These are phyloP conservation scores for Isotomurus palustris DNA, from an alignment of 2,888 invertebrate species.

Conservation along the genomic window DNA sequence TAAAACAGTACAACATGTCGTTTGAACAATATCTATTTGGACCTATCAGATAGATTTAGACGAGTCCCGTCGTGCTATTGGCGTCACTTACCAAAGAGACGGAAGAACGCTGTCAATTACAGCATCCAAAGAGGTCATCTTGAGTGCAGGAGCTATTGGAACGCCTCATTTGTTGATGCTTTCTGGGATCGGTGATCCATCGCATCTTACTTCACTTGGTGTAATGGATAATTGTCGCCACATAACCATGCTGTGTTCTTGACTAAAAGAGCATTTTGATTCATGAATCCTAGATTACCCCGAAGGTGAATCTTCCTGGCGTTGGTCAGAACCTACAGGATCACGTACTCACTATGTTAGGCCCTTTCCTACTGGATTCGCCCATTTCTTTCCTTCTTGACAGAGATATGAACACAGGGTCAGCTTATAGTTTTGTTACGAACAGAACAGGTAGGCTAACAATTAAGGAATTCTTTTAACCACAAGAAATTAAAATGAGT, in stretches of 20 bases:
- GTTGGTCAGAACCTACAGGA: slow-evolving; percentile 38
- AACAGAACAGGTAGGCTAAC: slow-evolving; percentile 15
- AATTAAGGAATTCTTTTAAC: not conserved
- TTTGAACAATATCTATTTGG: not conserved
- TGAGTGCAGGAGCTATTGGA: slow-evolving; percentile 32
- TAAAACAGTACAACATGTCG: not conserved
- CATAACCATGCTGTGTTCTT: not conserved
- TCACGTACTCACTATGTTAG: slow-evolving; percentile 21
- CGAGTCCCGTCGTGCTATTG: not conserved
- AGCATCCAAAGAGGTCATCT: slow-evolving; percentile 33
- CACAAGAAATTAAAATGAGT: not conserved
- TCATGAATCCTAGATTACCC: slow-evolving; percentile 15
- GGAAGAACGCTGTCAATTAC: slow-evolving; percentile 12
- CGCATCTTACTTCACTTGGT: slow-evolving; percentile 17
- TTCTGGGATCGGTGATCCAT: slow-evolving; percentile 24
- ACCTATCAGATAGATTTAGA: not conserved
- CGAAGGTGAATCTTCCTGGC: slow-evolving; percentile 28
- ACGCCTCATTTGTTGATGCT: slow-evolving; percentile 25
- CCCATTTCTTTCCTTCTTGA: slow-evolving; percentile 27
- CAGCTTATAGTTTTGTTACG: slow-evolving; percentile 12
- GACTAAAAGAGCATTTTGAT: not conserved
- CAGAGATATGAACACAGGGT: slow-evolving; percentile 14
- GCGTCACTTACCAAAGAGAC: slow-evolving; percentile 35
- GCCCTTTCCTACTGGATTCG: slow-evolving; percentile 25
- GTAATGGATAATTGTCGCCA: slow-evolving; percentile 12